Base-by-base conservation (phyloP, 2,888 invertebrate species). In the Cheilosia soror region DNA sequence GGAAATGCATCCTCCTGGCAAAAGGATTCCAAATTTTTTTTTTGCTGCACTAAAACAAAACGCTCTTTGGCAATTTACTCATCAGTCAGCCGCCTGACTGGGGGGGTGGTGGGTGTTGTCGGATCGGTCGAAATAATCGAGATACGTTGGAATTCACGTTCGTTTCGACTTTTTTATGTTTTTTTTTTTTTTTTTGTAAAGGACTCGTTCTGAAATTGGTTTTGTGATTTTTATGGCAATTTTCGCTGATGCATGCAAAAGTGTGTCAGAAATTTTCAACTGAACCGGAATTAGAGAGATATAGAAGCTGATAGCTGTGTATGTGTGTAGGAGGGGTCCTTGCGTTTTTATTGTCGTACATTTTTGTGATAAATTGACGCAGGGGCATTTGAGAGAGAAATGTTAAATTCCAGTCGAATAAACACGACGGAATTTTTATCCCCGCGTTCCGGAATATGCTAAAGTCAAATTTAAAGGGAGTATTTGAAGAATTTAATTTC, bases 201-300 rank as follows among this genome's bases (percentile, higher is more conserved):
- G 13, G 60, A 40, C 72, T 60, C 72, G 60, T 55, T 68, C 40
- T 62, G 72, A 68, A 73, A 84, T 80, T 65, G 58, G 51, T 76
- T 80, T 75, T 83, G 68, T 83, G 79, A 79, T 83, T 84, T 79
- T 79, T 79, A 84, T 84, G 63, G 83, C 51, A 79, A 75, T 57
- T 84, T 80, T 76, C 55, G 84, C 84, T 84, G 80, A 84, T 80
- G 75, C 71, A 80, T 76, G 75, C 80, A 80, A 75, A 84, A 84
- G 69, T 84, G 75, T 80, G 80, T 80, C 84, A 80, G 79, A 60
- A 33, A 75, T 80, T 66, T 84, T 25, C 80, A 69, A 80, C 75
- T 66, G 75, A 84, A 80, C 80, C 69, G 84, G 80, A 84, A 84
- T 80, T 71, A 65, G 84, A 80, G 84, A 80, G 75, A 84, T 71